Percentiles rank a stretch among this genome's conserved stretches.
phyloP scores from a whole-genome alignment of 2,888 invertebrate genomes.

The Nomada lathburiana region DNA sequence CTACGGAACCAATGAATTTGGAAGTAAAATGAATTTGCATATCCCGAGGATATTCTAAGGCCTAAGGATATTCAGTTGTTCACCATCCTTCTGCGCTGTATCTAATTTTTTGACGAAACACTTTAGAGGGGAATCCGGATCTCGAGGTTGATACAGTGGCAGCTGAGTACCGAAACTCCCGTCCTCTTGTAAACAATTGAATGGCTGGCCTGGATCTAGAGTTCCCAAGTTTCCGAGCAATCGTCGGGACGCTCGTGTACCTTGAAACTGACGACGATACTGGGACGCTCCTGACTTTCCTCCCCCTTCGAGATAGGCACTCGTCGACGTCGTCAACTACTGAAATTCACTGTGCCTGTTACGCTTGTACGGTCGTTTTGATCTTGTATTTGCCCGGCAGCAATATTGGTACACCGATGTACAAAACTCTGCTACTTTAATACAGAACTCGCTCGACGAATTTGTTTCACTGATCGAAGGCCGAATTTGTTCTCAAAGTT shows the following conservation, averaged over 20 bases:
- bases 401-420: background rate
- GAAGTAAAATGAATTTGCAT: no score
- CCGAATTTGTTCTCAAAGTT: no score
- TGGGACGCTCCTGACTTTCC: constrained; percentile 26
- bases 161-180: constrained; percentile 16
- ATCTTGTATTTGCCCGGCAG: background rate
- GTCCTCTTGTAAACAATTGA: constrained; percentile 40
- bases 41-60: no score
- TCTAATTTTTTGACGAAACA: background rate
- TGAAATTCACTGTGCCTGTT: constrained; percentile 27
- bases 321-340: constrained; percentile 11
- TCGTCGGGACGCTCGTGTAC: constrained; percentile 40
- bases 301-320: constrained; percentile 12
- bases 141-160: background rate
- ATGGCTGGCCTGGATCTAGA: constrained; percentile 36
- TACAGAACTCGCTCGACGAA: background rate
- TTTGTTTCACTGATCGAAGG: no score
- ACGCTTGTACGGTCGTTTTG: constrained; percentile 16
- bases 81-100: background rate
- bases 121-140: background rate
- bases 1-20: no score
- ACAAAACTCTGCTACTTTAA: background rate
- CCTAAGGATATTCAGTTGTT: background rate
- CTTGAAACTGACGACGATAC: constrained; percentile 44
- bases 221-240: constrained; percentile 37